Conservation (phyloP, 2,113 vertebrate genomes). For the Phyllostomus hastatus region DNA sequence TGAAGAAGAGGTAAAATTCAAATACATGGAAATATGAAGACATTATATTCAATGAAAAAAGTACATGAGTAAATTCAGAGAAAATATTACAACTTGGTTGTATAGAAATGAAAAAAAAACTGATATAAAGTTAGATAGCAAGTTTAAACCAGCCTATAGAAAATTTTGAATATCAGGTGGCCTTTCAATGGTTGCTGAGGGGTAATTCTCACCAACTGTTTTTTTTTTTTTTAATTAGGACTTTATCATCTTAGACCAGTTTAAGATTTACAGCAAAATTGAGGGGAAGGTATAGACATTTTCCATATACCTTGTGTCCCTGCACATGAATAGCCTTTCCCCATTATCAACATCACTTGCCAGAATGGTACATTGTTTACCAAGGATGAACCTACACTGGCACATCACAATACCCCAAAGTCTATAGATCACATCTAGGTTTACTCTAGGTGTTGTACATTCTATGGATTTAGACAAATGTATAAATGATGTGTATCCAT, state of each 20-base stretch:
- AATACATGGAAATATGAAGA: background rate
- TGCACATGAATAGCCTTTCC: background rate
- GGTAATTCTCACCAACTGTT: background rate
- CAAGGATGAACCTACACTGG: background rate
- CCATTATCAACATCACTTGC: background rate
- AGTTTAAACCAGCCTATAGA: background rate
- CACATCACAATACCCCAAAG: background rate
- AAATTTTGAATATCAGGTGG: background rate
- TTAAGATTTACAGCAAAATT: background rate
- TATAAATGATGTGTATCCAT: no score
- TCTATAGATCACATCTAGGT: background rate
- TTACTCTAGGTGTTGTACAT: no score
- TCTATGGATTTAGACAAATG: no score
- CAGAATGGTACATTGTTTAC: background rate
- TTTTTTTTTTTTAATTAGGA: background rate
- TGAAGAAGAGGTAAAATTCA: background rate
- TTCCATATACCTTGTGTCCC: background rate
- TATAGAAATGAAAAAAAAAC: background rate
- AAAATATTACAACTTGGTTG: background rate
- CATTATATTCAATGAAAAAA: background rate
- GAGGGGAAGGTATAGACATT: background rate
- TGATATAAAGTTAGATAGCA: background rate
- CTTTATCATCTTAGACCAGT: background rate
- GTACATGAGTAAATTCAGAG: background rate
- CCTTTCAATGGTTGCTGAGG: background rate